Conservation (phyloP, 1,140 invertebrate species). For the Scaptodrosophila lebanonensis region DNA sequence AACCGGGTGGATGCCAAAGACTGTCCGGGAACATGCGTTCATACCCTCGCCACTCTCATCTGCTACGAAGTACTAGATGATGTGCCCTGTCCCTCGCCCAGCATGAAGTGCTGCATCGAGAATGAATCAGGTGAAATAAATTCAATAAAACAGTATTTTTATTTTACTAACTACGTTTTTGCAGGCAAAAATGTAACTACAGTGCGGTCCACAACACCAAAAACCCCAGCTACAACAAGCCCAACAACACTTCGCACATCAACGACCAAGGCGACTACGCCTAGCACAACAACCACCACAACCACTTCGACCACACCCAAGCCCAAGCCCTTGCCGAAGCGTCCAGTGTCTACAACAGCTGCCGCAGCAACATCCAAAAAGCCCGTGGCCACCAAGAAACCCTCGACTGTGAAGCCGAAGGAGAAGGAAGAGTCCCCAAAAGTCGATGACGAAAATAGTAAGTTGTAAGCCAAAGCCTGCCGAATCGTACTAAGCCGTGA, state of each 20-base stretch:
- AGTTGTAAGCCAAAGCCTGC: slow-evolving; percentile 6
- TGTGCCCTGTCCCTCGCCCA: slow-evolving; percentile 85
- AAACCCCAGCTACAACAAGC: too few relatives aligned
- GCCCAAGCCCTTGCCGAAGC: slow-evolving; percentile 63
- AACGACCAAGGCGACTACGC: slow-evolving; percentile 32
- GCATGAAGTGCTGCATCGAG: slow-evolving; percentile 90
- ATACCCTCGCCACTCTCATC: slow-evolving; percentile 87
- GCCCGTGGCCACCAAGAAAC: slow-evolving; percentile 56
- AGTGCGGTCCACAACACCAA: slow-evolving; percentile 14
- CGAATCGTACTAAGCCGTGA: neutral
- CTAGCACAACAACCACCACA: slow-evolving; percentile 46
- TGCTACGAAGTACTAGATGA: slow-evolving; percentile 90
- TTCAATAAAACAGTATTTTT: slow-evolving; percentile 17
- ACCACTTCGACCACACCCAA: slow-evolving; percentile 63
- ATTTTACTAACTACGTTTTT: neutral
- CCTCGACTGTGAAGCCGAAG: slow-evolving; percentile 47
- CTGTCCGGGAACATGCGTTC: slow-evolving; percentile 91
- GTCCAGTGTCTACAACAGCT: slow-evolving; percentile 74
- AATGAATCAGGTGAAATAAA: slow-evolving; percentile 78
- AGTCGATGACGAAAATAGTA: slow-evolving; percentile 50
- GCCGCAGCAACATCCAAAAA: slow-evolving; percentile 59
- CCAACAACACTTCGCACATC: slow-evolving; percentile 71
- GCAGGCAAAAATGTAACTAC: slow-evolving; percentile 53
- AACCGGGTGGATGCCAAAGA: slow-evolving; percentile 88
- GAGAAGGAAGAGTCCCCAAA: slow-evolving; percentile 50